A percentile compares a stretch with the other conserved stretches of the same genome.
phyloP scores from a whole-genome alignment of 2,888 invertebrate genomes.

The Ornithoptera priamus region DNA sequence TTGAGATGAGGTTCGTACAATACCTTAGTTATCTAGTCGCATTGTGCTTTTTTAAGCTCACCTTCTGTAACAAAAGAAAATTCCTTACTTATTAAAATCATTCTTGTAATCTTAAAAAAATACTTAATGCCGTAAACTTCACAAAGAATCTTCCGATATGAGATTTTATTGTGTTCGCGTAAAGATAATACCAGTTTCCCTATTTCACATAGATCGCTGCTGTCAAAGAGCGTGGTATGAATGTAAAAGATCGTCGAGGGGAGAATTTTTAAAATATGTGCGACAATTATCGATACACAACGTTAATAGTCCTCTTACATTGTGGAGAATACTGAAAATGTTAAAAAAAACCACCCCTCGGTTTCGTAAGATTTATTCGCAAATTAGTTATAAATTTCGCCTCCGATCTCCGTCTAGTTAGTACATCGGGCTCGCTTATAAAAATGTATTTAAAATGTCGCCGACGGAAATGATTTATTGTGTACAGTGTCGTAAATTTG shows the following conservation, averaged over 20 bases:
- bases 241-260: slow-evolving; percentile 42
- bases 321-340: slow-evolving; percentile 54
- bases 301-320: slow-evolving; percentile 77
- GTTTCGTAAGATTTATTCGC: slow-evolving; percentile 74
- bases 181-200: slow-evolving; percentile 51
- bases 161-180: slow-evolving; percentile 39
- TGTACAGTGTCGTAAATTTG: slow-evolving; percentile 75
- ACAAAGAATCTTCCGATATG: slow-evolving; percentile 37
- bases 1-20: slow-evolving; percentile 32
- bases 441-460: slow-evolving; percentile 80
- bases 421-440: slow-evolving; percentile 74
- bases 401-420: slow-evolving; percentile 46
- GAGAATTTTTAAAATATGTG: slow-evolving; percentile 76
- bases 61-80: slow-evolving; percentile 74
- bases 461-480: slow-evolving; percentile 72
- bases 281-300: slow-evolving; percentile 80
- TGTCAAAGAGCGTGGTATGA: slow-evolving; percentile 20
- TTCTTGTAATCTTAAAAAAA: slow-evolving; percentile 47
- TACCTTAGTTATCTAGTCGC: slow-evolving; percentile 33
- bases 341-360: slow-evolving; percentile 60
- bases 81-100: slow-evolving; percentile 47
- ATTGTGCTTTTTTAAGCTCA: slow-evolving; percentile 51
- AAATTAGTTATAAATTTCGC: slow-evolving; percentile 78
- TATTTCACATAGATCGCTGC: slow-evolving; percentile 42
- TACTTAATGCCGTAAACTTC: slow-evolving; percentile 38